Evolutionary conservation across 1,140 invertebrate species (phyloP).

Genomic region (Euborellia annulipes): DNA sequence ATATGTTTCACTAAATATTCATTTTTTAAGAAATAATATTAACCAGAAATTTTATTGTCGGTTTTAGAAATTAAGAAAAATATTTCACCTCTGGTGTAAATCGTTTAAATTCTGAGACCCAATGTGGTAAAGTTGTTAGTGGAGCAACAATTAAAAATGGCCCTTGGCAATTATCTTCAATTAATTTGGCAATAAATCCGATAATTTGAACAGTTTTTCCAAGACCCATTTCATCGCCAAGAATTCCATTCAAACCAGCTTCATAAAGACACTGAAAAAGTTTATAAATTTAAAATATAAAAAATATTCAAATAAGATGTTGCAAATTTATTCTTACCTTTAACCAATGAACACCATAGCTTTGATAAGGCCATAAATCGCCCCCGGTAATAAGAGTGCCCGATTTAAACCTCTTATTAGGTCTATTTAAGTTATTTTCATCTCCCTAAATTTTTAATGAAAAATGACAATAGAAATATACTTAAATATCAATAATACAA

Average conservation of each 20-base stretch:
- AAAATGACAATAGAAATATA: too few relatives aligned
- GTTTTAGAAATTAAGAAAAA: too few relatives aligned
- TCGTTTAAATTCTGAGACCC: constrained; percentile 48
- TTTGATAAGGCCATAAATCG: constrained; percentile 39
- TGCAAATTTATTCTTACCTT: constrained; percentile 24
- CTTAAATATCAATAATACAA: too few relatives aligned
- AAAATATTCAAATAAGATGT: not conserved
- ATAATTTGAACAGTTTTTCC: constrained; percentile 61
- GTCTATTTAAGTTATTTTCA: too few relatives aligned
- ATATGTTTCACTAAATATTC: too few relatives aligned
- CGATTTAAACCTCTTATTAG: too few relatives aligned
- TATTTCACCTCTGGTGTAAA: constrained; percentile 45
- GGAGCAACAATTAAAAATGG: constrained; percentile 48
- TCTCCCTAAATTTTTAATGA: too few relatives aligned
- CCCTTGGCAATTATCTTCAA: constrained; percentile 33
- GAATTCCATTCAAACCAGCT: constrained; percentile 56
- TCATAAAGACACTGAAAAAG: constrained; percentile 34
- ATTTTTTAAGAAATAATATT: too few relatives aligned
- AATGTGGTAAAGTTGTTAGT: constrained; percentile 53
- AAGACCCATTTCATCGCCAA: constrained; percentile 70
- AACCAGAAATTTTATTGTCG: not conserved
- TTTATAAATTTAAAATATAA: not conserved
- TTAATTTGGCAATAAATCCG: constrained; percentile 37
- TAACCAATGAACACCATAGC: constrained; percentile 44
- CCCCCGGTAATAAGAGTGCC: too few relatives aligned